Base-by-base conservation (phyloP, 2,888 invertebrate genomes). In the Adineta ricciae region DNA sequence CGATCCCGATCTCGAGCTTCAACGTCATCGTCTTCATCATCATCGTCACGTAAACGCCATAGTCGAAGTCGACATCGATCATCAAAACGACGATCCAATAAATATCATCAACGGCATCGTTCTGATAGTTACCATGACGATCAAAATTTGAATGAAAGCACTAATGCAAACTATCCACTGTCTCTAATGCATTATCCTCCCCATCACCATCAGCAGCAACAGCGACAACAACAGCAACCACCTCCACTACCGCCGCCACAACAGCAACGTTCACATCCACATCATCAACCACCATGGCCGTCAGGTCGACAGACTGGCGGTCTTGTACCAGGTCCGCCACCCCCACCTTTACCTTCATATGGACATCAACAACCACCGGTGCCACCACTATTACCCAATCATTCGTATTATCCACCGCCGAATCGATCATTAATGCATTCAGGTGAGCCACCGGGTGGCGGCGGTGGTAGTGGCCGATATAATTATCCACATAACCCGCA, bases 51-150 rank as follows among this genome's bases (percentile, higher is more conserved):
- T n/a, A 41, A 41, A 78, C 41, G 78, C 1, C 9, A 2, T 4
- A 78, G 24, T n/a, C 78, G 78, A 38, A 78, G 78, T 41, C 78
- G 78, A 41, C 78, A 41, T 41, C 78, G 78, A 78, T n/a, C 41
- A 41, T 41, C 24, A 0, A 78, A 41, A n/a, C 38, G 41, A 41
- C 24, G n/a, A 9, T 41, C 78, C 11, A 78, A n/a, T 78, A 78
- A 78, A 78, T 8, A 38, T 78, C 38, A 41, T 78, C 78, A 41
- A 78, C 78, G 78, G 41, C 38, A n/a, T n/a, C 38, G 41, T 41
- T 78, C 41, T 24, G 36, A 16, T 7, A 38, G 78, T 78, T 41
- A 41, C 24, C 14, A 73, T 21, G 19, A 38, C 38, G 38, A 73
- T 38, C 16, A 38, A 9, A 38, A 36, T 4, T 36, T 21, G 3